Percentiles rank a stretch among this genome's conserved stretches.
Conservation (phyloP, 2,797 vertebrate genomes). For the Sebastes minor region DNA sequence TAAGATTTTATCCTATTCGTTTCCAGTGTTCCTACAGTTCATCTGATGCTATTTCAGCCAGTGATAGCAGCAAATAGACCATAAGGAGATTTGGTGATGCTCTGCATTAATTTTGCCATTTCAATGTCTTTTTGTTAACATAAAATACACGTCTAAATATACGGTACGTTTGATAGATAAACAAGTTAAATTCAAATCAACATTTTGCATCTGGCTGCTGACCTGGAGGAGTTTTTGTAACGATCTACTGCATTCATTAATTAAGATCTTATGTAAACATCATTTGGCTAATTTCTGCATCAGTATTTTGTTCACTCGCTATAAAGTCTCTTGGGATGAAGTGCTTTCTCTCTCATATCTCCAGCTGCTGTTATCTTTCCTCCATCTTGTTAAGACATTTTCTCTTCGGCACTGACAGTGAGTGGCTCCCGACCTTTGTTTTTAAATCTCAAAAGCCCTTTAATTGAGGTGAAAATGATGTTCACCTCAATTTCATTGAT, state of each 20-base stretch:
- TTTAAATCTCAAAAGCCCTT: background rate
- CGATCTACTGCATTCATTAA: background rate
- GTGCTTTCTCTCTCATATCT: background rate
- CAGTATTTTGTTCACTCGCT: background rate
- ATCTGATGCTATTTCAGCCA: background rate
- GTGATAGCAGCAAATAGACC: background rate
- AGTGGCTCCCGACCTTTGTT: background rate
- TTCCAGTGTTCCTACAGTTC: background rate
- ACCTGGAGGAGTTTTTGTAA: conserved; percentile 1
- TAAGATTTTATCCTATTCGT: background rate
- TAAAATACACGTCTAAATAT: background rate
- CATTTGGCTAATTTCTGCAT: conserved; percentile 2
- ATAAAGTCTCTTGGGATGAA: conserved; percentile 2
- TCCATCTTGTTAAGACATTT: background rate
- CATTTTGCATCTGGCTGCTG: background rate
- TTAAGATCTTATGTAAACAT: conserved; percentile 25
- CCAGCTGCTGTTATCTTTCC: background rate
- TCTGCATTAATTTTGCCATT: background rate
- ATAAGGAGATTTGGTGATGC: no score
- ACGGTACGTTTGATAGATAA: background rate
- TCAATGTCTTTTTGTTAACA: background rate
- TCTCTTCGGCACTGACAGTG: background rate
- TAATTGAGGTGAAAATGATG: background rate
- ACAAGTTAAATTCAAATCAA: conserved; percentile 11
- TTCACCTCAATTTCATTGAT: background rate